Percentiles rank a stretch among this genome's conserved stretches.
Evolutionary conservation across 1,140 invertebrate species (phyloP).

Genomic region (Cyclargus thomasi): DNA sequence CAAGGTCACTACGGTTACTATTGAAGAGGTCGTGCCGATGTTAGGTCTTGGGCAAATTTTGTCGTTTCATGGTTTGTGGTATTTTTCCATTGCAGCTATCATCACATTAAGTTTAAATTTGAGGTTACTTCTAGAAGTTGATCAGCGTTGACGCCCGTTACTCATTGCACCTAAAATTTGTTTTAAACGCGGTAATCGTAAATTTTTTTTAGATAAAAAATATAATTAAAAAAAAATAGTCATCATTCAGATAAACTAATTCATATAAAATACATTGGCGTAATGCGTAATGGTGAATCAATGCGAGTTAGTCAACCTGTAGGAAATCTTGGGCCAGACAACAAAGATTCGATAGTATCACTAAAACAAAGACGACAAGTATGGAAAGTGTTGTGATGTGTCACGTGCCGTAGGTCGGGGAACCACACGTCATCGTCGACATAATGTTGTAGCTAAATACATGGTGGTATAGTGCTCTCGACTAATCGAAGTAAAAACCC

Average conservation of each 20-base stretch:
- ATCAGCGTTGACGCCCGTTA: too few relatives aligned
- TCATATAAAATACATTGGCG: background rate
- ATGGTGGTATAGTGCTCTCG: too few relatives aligned
- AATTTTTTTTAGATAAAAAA: too few relatives aligned
- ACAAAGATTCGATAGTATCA: slow-evolving; percentile 33
- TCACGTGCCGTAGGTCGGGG: background rate
- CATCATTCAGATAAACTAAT: background rate
- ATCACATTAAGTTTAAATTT: too few relatives aligned
- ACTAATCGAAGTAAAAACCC: too few relatives aligned
- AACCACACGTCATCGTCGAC: background rate
- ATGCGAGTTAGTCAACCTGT: background rate
- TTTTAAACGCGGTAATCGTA: too few relatives aligned
- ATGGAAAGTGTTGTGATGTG: slow-evolving; percentile 11
- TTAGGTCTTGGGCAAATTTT: slow-evolving; percentile 16
- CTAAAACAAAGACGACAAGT: slow-evolving; percentile 26
- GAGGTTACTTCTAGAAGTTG: too few relatives aligned
- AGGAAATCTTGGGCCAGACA: slow-evolving; percentile 26
- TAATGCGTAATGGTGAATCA: background rate
- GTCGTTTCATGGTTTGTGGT: background rate
- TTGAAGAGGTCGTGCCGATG: slow-evolving; percentile 15
- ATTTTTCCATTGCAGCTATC: slow-evolving; percentile 18
- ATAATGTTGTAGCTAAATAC: background rate
- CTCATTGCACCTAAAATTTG: slow-evolving; percentile 1
- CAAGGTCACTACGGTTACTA: slow-evolving; percentile 49
- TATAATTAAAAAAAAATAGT: too few relatives aligned